Evolutionary conservation across 2,113 vertebrate species (phyloP), one percentile per base, ranked within the genome.

Genomic region (Campylomormyrus tamandua): DNA sequence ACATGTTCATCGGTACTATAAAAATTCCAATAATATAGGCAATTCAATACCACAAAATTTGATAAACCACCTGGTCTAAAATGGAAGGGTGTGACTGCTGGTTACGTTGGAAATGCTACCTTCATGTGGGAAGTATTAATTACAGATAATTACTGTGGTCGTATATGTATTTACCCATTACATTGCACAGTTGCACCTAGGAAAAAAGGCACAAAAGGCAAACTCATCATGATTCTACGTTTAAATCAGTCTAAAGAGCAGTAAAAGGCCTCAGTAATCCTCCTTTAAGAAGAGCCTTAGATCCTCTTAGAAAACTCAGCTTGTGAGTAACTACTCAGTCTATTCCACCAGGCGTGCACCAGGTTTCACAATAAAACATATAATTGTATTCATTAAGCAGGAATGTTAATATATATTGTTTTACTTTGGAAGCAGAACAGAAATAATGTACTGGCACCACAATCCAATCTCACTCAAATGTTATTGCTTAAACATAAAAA

Each of bases 71-170:
- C 77, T 17, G 39, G 17, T 24, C 83, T 46, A 48, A n/a, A 48
- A 84, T 46, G 83, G 45, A 84, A 84, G 83, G 39, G 83, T 48
- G 39, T 80, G 88, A 10, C 46, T 3, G n/a, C 45, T 62, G n/a
- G 58, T 42, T 74, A 49, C 9, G 3, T 21, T 49, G 42, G 62
- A 74, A 74, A 66, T 49, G 58, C 42, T 74, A 70, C 45, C n/a
- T 9, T 88, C 62, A 66, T 35, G 35, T 31, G n/a, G 24, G 62
- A 52, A 83, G n/a, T 21, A 24, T 86, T 58, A 39, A 87, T 90
- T 90, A 53, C 77, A 90, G 48, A 90, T 70, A 83, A 66, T 70
- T 87, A 56, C 83, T 70, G 24, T 31, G 83, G 42, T 56, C 45
- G 70, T 31, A 84, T 66, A 90, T 52, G 48, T 46, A 90, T 90